phyloP scores from a whole-genome alignment of 2,113 vertebrate genomes.

The Engraulis encrasicolus region DNA sequence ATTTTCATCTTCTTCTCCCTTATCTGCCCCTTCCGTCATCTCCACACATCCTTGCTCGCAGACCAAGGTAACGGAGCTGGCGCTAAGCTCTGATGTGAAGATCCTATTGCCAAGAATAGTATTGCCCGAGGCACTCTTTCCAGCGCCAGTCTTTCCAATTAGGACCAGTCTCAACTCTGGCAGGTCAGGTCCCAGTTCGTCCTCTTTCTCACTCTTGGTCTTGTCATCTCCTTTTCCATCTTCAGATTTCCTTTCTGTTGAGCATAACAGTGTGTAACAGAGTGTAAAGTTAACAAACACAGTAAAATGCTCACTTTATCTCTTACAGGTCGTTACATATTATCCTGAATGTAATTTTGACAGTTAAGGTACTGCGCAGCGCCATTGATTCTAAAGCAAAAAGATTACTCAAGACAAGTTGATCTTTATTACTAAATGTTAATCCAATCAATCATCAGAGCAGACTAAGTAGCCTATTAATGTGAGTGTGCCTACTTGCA shows the following conservation, averaged over 20 bases:
- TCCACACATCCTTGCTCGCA: constrained; percentile 62
- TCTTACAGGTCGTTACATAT: too few species aligned
- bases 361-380: too few species aligned
- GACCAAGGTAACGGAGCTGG: constrained; percentile 69
- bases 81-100: constrained; percentile 69
- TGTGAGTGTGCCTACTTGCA: background rate
- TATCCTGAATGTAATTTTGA: background rate
- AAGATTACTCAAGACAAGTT: background rate
- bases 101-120: constrained; percentile 70
- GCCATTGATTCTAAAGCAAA: background rate
- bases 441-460: background rate
- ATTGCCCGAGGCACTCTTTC: constrained; percentile 78
- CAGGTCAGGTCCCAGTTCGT: constrained; percentile 26
- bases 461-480: background rate
- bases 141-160: constrained; percentile 74
- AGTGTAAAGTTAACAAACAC: too few species aligned
- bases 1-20: constrained; percentile 14
- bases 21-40: constrained; percentile 41
- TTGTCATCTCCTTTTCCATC: constrained; percentile 21
- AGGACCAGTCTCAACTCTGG: constrained; percentile 72
- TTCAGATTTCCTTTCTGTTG: constrained; percentile 24
- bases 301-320: too few species aligned
- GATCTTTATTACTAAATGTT: background rate
- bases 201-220: constrained; percentile 32
- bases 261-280: background rate